phyloP scores from a whole-genome alignment of 2,888 invertebrate species.

The Zaprionus bogoriensis region DNA sequence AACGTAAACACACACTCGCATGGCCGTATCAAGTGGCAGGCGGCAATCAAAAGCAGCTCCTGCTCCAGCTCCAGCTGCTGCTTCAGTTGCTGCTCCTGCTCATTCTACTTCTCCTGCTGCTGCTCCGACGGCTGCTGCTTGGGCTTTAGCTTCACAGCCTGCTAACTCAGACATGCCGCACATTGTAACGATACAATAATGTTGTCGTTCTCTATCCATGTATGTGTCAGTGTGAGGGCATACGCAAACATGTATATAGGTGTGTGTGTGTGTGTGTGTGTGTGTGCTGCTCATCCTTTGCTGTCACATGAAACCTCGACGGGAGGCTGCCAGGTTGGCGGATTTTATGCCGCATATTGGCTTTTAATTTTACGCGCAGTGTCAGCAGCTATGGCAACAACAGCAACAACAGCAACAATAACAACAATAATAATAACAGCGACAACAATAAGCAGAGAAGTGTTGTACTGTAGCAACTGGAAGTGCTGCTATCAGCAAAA shows the following conservation, averaged over 20 bases:
- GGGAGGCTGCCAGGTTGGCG: conserved; percentile 58
- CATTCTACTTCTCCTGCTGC: no score
- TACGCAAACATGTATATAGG: not conserved
- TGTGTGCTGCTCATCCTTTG: conserved; percentile 21
- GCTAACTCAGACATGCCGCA: conserved; percentile 30
- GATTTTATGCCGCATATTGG: conserved; percentile 69
- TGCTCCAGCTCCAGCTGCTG: not conserved
- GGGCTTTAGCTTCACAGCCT: conserved; percentile 10
- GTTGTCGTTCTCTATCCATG: conserved; percentile 15
- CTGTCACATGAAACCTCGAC: conserved; percentile 22
- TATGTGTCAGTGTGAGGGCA: conserved; percentile 2
- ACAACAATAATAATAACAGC: not conserved
- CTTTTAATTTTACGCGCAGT: conserved; percentile 70
- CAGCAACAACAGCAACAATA: not conserved
- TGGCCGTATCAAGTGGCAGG: conserved; percentile 54
- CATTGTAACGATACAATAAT: conserved; percentile 59
- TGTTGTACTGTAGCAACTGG: not conserved
- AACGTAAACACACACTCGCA: conserved; percentile 21
- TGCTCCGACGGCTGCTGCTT: no score
- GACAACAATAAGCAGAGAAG: not conserved
- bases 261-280: not conserved
- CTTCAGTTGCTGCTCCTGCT: no score
- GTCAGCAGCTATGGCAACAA: conserved; percentile 58
- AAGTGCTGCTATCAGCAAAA: conserved; percentile 58
- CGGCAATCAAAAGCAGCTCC: conserved; percentile 56